Base-by-base conservation (phyloP, 2,113 vertebrate genomes). In the Triplophysa tibetana region DNA sequence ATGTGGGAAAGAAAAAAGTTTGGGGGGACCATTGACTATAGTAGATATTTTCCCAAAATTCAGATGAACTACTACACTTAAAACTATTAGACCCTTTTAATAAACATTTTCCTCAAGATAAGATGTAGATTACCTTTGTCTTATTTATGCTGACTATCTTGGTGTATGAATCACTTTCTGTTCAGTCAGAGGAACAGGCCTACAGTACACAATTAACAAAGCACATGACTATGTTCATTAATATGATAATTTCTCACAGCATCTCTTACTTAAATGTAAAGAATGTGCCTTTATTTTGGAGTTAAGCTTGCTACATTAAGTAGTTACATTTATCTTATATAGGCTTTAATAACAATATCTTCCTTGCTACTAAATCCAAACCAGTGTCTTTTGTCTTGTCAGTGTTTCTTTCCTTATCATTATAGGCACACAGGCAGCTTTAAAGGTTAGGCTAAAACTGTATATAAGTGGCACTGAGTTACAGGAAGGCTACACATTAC, bases 251-350 rank as follows among this genome's bases (percentile, higher is more conserved):
- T 38, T 70, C 16, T 56, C 33, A 58, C 29, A 23, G 21, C 9
- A 8, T 56, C 50, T 67, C 48, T 67, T 77, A 66, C 58, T 66
- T 77, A 10, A 76, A 67, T 24, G 50, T 41, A 24, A 77, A 43
- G 11, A 38, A 14, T 66, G 75, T 68, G 75, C 75, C 75, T 78
- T 78, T 11, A 11, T 66, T 43, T 14, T 29, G 5, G 14, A 17
- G 1, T 19, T 69, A 26, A 19, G 48, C 6, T 45, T 23, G 48
- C 12, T 48, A 48, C 13, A 48, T 50, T 5, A 21, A 38, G 1
- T 38, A 41, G 17, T 41, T 2, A 38, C 38, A 65, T n/a, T 10
- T 5, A 17, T 10, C 29, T 29, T 29, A 29, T 29, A 29, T 29
- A 29, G 29, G 29, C 29, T 29, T 4, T 29, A 29, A 50, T 50